Evolutionary conservation across 1,140 invertebrate species (phyloP), one percentile per base, ranked within the genome.

Genomic region (Zaprionus africanus): DNA sequence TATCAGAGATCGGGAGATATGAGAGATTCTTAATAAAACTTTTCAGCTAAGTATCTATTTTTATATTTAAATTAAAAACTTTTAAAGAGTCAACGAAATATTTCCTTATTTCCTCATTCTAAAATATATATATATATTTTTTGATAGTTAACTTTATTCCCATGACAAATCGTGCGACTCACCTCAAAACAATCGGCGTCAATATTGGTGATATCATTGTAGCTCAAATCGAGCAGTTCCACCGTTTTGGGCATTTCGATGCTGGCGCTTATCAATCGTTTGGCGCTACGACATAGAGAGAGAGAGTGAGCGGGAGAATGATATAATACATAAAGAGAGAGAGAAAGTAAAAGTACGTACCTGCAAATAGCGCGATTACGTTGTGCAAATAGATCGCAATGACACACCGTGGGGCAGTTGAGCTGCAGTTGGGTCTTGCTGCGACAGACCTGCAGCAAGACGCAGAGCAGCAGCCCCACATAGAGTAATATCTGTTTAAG

Each of bases 291-390:
- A 60, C 51, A 74, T 31, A 54, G 36, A 19, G 38, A 22, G 46
- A 26, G 5, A 61, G 67, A 63, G 46, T 2, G 31, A 19, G 46
- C 22, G 53, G 38, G 9, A 61, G 60, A 66, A 19, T 41, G 15
- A 4, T 28, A 7, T 22, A 17, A n/a, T 38, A 28, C 5, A 63
- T 17, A 57, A 15, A 17, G 49, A 22, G 43, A 15, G 34, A 28
- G 9, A 65, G 67, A 71, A 41, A 67, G 22, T 13, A 51, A 59
- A 64, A 61, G 65, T 69, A 56, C 65, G 65, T 62, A 92, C 92
- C 92, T 93, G 84, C 92, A 93, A 28, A 92, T 78, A 6, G 92
- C 92, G 22, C 87, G 76, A 74, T 92, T 93, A 2, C 88, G 74
- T 31, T 91, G 78, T 15, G 67, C 57, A 53, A 82, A 69, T 3